Evolutionary conservation across 2,113 vertebrate species (phyloP).

Genomic region (Syrmaticus mikado): DNA sequence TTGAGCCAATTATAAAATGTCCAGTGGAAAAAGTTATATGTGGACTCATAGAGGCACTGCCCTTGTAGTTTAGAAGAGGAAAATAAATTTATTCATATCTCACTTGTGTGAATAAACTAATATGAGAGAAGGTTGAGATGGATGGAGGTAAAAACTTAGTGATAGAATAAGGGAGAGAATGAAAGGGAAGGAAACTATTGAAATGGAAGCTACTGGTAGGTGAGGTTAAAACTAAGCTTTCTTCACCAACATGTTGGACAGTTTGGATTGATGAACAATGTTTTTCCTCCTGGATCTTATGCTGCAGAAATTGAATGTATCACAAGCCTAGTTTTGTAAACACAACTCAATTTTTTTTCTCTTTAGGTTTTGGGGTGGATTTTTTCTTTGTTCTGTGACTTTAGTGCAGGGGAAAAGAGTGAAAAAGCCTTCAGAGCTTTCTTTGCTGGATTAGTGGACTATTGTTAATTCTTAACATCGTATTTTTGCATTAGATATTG

Average conservation of each 20-base stretch:
- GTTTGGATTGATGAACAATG: neutral
- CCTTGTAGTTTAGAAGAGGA: neutral
- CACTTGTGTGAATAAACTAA: neutral
- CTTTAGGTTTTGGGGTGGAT: too few relatives aligned
- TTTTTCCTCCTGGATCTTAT: neutral
- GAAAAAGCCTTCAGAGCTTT: neutral
- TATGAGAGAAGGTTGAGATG: neutral
- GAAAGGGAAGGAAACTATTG: neutral
- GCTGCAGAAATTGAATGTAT: neutral
- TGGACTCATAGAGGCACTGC: neutral
- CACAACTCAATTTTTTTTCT: neutral
- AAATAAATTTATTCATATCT: rapidly evolving
- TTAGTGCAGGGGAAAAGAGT: neutral
- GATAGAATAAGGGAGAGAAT: neutral
- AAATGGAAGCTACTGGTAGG: neutral
- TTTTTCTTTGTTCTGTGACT: too few relatives aligned
- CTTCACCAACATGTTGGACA: neutral
- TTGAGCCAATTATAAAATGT: neutral
- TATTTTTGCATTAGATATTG: neutral
- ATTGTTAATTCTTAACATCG: rapidly evolving
- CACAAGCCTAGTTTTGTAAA: neutral
- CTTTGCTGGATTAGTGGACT: neutral
- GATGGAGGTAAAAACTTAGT: neutral
- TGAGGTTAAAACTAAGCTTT: neutral
- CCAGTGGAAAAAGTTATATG: neutral